Conservation (phyloP, 2,113 vertebrate species). For the Lonchura striata region DNA sequence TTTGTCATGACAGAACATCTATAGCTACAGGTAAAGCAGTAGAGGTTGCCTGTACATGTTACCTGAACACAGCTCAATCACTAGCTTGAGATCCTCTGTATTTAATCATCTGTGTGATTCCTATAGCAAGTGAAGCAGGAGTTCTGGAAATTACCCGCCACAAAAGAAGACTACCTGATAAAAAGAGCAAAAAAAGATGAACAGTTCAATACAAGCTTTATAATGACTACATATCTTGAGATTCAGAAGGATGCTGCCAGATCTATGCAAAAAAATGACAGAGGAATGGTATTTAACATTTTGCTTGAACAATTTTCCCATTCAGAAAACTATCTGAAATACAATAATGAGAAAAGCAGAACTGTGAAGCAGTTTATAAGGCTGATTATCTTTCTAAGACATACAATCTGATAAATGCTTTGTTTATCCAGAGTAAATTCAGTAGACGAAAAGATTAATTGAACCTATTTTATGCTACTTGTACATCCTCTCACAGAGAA, state of each 20-base stretch:
- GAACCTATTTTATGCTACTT: slow-evolving; percentile 72
- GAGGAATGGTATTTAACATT: slow-evolving; percentile 78
- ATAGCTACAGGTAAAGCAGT: neutral
- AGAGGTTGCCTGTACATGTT: neutral
- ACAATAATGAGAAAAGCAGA: slow-evolving; percentile 69
- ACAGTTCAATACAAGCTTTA: slow-evolving; percentile 57
- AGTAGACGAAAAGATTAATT: slow-evolving; percentile 77
- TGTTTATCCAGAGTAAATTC: slow-evolving; percentile 74
- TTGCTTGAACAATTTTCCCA: slow-evolving; percentile 74
- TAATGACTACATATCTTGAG: slow-evolving; percentile 68
- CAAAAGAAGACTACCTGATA: slow-evolving; percentile 10
- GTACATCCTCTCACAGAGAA: slow-evolving; percentile 58
- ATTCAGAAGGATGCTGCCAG: slow-evolving; percentile 60
- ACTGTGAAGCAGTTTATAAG: slow-evolving; percentile 65
- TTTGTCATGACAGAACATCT: neutral
- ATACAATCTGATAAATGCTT: slow-evolving; percentile 64
- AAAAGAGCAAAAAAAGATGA: slow-evolving; percentile 31
- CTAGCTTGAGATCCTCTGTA: neutral
- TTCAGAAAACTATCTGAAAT: slow-evolving; percentile 74
- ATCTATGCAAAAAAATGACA: slow-evolving; percentile 68
- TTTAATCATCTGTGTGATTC: neutral
- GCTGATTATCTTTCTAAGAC: slow-evolving; percentile 69
- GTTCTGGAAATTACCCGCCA: slow-evolving; percentile 54
- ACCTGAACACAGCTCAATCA: neutral
- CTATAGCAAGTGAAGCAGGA: neutral